These are phyloP conservation scores for Lamellibrachia satsuma DNA, from an alignment of 2,888 invertebrate species.

Conservation along the genomic window DNA sequence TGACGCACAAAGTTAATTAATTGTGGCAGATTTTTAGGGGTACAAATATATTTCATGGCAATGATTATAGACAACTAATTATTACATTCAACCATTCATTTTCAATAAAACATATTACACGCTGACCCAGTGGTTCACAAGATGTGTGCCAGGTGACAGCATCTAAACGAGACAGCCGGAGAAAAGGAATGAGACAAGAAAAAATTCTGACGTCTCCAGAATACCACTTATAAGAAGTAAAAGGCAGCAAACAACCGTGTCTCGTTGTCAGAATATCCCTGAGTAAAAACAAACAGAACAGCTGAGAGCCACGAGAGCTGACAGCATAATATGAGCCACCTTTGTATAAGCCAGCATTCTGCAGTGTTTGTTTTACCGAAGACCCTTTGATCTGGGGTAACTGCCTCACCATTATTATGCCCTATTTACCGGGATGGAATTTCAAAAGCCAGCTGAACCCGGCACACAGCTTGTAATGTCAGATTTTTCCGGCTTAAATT, in stretches of 20 bases:
- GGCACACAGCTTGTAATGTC: not conserved
- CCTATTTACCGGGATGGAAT: not conserved
- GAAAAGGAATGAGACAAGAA: not conserved
- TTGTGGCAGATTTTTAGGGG: too few relatives aligned
- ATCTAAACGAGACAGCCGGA: not conserved
- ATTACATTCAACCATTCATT: not conserved
- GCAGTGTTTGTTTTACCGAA: constrained; percentile 6
- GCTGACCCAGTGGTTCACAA: not conserved
- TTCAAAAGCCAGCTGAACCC: not conserved
- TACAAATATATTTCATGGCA: too few relatives aligned
- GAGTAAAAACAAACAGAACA: not conserved
- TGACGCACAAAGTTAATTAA: too few relatives aligned
- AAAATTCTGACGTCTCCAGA: not conserved
- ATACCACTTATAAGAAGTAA: not conserved
- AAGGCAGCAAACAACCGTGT: not conserved
- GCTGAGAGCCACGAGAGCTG: not conserved
- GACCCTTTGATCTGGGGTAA: not conserved
- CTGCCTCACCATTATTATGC: not conserved
- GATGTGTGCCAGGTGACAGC: not conserved
- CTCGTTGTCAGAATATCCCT: not conserved
- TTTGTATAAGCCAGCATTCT: not conserved
- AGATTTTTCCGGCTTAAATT: not conserved
- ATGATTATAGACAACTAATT: not conserved
- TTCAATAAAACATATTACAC: not conserved
- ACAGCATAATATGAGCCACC: not conserved